Evolutionary conservation across 2,113 vertebrate species (phyloP), one percentile per base, ranked within the genome.

Genomic region (Pterophyllum scalare): DNA sequence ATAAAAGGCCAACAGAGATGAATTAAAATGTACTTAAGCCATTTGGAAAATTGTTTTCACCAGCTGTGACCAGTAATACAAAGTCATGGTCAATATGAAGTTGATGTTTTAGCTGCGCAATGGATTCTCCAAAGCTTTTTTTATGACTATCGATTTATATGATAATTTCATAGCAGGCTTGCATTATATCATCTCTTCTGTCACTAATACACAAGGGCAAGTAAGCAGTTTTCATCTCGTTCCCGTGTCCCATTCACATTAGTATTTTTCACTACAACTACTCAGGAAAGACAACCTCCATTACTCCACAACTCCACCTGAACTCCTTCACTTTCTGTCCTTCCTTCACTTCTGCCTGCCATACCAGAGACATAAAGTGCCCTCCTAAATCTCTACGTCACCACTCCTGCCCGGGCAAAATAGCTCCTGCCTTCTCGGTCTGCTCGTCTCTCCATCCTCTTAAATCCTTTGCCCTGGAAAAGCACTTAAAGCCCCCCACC

Each of bases 141-240:
- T 52, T 8, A 52, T 70, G 65, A 17, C 40, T 10, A 70, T 49
- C 38, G 35, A 72, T 88, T 81, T 84, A 84, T 74, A 81, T 81
- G 82, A 58, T 77, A 74, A 84, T 87, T 65, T 59, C 38, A 59
- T 19, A 70, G 64, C 17, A 22, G 59, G 13, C 28, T 40, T 12
- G 19, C 26, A 20, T 60, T 76, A 57, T 26, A 43, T 59, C 40
- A 49, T 75, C 75, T 31, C 80, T 35, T 40, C 74, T 33, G 74
- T 61, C 78, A 64, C 49, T 54, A 52, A 35, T 1, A 76, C 79
- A 59, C 56, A 64, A 80, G 83, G 60, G 15, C 79, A 33, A 31
- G 57, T 31, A 22, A 79, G 65, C 56, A 65, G 12, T 76, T 70
- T 70, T 54, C 31, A 40, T 24, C 33, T 35, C 11, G 9, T n/a